These are phyloP conservation scores for Zaprionus africanus DNA, from an alignment of 1,140 invertebrate genomes.

Conservation along the genomic window DNA sequence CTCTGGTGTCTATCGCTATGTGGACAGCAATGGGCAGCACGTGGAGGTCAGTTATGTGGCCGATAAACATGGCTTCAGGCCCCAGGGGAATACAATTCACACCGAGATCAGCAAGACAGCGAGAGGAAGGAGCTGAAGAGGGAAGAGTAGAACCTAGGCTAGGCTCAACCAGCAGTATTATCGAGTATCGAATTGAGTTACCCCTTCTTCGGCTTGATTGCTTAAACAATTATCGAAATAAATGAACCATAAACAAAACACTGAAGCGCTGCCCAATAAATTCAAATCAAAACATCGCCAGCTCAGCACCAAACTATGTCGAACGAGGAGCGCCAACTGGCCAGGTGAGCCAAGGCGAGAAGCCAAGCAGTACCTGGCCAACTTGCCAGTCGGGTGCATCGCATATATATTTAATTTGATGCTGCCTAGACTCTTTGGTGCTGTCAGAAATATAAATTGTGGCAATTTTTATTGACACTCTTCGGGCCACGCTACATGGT, in stretches of 20 bases:
- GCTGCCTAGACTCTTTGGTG: constrained; percentile 13
- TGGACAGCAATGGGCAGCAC: constrained; percentile 88
- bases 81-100: constrained; percentile 86
- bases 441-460: constrained; percentile 77
- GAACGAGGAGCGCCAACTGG: constrained; percentile 48
- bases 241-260: constrained; percentile 55
- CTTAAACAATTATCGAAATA: constrained; percentile 2
- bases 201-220: constrained; percentile 4
- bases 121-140: background rate
- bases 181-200: background rate
- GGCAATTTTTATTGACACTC: constrained; percentile 62
- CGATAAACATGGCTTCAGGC: constrained; percentile 89
- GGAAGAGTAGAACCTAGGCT: background rate
- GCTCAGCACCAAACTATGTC: constrained; percentile 48
- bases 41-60: constrained; percentile 88
- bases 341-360: constrained; percentile 14
- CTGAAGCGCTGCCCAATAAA: background rate
- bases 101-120: constrained; percentile 53
- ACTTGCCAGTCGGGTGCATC: constrained; percentile 5
- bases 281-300: constrained; percentile 41
- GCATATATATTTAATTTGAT: constrained; percentile 48
- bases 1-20: constrained; percentile 86
- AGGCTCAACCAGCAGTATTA: background rate
- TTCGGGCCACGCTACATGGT: constrained; percentile 34
- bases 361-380: constrained; percentile 22